Base-by-base conservation (phyloP, 1,140 invertebrate genomes). In the Epicauta chinensis region DNA sequence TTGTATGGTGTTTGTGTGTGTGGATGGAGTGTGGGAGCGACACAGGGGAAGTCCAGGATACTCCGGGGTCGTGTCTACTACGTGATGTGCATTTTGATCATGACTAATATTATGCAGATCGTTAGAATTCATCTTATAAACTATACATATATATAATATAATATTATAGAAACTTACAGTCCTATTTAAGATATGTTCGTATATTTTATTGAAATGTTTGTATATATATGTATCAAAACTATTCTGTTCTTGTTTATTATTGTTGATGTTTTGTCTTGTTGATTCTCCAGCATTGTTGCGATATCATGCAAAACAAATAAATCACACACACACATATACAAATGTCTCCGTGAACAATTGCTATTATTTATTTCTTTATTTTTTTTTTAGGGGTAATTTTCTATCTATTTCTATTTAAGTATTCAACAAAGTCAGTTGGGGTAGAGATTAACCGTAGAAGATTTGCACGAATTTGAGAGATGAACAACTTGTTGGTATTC, bases 381-480 rank as follows among this genome's bases (percentile, higher is more conserved):
- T 9, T 15, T n/a, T 40, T 1, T 40, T 40, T n/a, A 4, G 15
- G 10, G 40, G 30, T 47, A 29, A 16, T 36, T 36, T 44, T 46
- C 13, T 46, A 16, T 16, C 14, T 10, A 17, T 10, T 35, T 29
- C 11, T 32, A 9, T 47, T 47, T 47, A 47, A 37, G 35, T 10
- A 47, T 47, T 47, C 34, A 37, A 35, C 3, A n/a, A 17, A 7
- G 15, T 15, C 29, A 13, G 13, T 35, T 4, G 34, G 13, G 11
- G 35, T 37, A 56, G 42, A 51, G 54, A 56, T 56, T 56, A 55
- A 46, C 35, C 38, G 53, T 42, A 59, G 53, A 59, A 23, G 23
- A 23, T 23, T 23, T 59, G 55, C 55, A 45, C 38, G 56, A 56
- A 60, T 60, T 60, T 60, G 59, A 57, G 52, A 51, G 42, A 60